These are phyloP conservation scores for Gryllus bimaculatus DNA, from an alignment of 1,140 invertebrate species.

Conservation along the genomic window DNA sequence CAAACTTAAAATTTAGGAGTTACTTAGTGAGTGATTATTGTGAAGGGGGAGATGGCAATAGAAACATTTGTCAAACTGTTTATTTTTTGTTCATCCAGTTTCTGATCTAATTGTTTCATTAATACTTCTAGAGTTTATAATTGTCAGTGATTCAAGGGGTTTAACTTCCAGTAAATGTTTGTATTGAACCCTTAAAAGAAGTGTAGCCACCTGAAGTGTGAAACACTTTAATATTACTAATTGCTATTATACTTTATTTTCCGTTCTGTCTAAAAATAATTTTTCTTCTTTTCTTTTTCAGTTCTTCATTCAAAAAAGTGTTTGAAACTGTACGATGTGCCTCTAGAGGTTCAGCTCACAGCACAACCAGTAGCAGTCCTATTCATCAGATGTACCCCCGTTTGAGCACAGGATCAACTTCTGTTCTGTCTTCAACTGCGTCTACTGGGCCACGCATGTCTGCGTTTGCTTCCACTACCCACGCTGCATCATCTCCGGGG, in stretches of 20 bases:
- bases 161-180: too few relatives aligned
- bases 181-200: too few relatives aligned
- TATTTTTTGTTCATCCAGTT: too few relatives aligned
- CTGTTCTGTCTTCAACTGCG: not conserved
- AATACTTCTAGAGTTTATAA: too few relatives aligned
- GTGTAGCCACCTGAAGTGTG: too few relatives aligned
- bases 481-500: not conserved
- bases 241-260: too few relatives aligned
- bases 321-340: constrained; percentile 76
- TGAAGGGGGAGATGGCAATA: too few relatives aligned
- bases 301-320: constrained; percentile 64
- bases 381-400: constrained; percentile 16
- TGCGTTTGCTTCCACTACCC: constrained; percentile 8
- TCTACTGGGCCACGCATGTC: constrained; percentile 19
- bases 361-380: constrained; percentile 18
- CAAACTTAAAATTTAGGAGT: not conserved
- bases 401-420: not conserved
- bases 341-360: constrained; percentile 39
- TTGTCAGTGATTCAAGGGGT: too few relatives aligned
- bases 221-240: too few relatives aligned
- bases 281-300: constrained; percentile 29
- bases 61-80: too few relatives aligned
- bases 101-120: too few relatives aligned
- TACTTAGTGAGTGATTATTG: too few relatives aligned
- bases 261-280: not conserved